Conservation (phyloP, 2,113 vertebrate genomes). For the Neofelis nebulosa region DNA sequence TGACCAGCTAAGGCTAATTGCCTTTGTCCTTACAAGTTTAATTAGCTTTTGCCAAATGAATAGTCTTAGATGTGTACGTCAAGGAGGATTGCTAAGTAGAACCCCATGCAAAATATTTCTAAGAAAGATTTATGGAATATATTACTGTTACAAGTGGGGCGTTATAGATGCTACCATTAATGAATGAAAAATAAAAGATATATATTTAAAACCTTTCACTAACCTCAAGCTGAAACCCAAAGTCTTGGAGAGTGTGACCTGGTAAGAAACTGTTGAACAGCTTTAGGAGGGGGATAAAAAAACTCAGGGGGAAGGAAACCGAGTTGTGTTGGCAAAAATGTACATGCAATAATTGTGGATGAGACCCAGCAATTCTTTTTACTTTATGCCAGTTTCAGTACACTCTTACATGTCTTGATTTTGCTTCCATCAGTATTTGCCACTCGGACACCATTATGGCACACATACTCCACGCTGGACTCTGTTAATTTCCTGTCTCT, state of each 20-base stretch:
- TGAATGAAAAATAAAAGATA: neutral
- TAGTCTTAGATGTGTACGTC: neutral
- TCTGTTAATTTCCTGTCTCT: neutral
- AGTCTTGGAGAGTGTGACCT: neutral
- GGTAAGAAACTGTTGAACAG: neutral
- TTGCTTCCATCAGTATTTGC: neutral
- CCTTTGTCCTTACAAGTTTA: neutral
- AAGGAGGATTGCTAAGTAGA: neutral
- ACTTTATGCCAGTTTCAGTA: neutral
- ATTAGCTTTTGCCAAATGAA: neutral
- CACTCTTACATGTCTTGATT: fast-evolving
- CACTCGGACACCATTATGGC: too few relatives aligned
- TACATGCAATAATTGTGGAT: fast-evolving
- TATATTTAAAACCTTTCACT: too few relatives aligned
- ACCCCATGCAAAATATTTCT: neutral
- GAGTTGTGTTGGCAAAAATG: neutral
- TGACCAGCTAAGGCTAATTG: neutral
- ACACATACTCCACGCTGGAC: fast-evolving
- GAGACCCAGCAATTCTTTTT: neutral
- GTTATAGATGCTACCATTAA: neutral
- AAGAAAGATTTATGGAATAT: fast-evolving
- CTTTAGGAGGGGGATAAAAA: neutral
- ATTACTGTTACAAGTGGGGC: neutral
- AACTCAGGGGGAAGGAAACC: fast-evolving
- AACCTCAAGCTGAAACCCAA: neutral